Base-by-base conservation (phyloP, 2,888 invertebrate species). In the Syritta pipiens region DNA sequence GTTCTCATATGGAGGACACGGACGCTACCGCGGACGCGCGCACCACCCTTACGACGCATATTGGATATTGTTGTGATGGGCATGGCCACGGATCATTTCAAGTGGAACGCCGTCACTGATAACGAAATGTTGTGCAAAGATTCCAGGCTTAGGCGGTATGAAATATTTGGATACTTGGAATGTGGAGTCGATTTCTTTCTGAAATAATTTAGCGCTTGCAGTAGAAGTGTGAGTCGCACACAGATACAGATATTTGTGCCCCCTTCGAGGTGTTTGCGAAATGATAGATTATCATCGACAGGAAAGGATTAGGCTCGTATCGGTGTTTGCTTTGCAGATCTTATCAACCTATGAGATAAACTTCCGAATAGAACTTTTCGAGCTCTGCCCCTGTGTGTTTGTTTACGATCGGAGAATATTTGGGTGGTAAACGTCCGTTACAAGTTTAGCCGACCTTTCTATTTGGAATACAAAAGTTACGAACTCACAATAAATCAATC, bases 81-180 rank as follows among this genome's bases (percentile, higher is more conserved):
- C 71, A 71, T 62, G 67, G 67, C 62, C 67, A 68, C 49, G 79
- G 79, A 79, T 79, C 72, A 79, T 30, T 79, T 79, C 60, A 74
- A 79, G 35, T 79, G 48, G 59, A 68, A 42, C 60, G 49, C 35
- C 67, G 42, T 53, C 62, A 49, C 67, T 67, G 79, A 72, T 72
- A 72, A 72, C 51, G 10, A 37, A 3, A 12, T n/a, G 37, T 40
- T 37, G 32, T 53, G 20, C 7, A 24, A 30, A 12, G 19, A 12
- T 7, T 44, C 57, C 35, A 48, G 40, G 40, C 37, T 35, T n/a
- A n/a, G n/a, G n/a, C 28, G 17, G 24, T 12, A 30, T 67, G 14
- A 48, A 19, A 59, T 46, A 35, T 26, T 51, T 69, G 51, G 69
- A 60, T 59, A 42, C 69, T 69, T 51, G 59, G 67, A 35, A 28